These are phyloP conservation scores for Aethina tumida DNA, from an alignment of 1,140 invertebrate species.

Conservation along the genomic window DNA sequence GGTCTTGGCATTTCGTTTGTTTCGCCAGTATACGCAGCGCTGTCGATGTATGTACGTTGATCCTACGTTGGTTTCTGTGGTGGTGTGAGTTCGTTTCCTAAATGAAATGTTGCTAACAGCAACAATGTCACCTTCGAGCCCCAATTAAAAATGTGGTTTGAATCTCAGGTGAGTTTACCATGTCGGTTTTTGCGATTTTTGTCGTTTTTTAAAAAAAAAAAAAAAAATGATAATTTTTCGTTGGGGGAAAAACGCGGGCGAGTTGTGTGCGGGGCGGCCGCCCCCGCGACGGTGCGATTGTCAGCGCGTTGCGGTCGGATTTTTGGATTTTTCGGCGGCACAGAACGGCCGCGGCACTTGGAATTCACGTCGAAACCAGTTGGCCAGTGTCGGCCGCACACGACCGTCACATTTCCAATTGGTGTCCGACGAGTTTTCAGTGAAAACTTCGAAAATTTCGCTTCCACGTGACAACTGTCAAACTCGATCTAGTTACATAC, in stretches of 20 bases:
- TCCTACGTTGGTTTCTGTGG: conserved; percentile 19
- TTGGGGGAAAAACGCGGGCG: too few relatives aligned
- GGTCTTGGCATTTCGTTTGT: conserved; percentile 31
- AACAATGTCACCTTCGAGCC: conserved; percentile 30
- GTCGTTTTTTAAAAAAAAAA: too few relatives aligned
- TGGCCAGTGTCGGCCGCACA: too few relatives aligned
- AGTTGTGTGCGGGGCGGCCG: too few relatives aligned
- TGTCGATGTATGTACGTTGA: conserved; percentile 16
- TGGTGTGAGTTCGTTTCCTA: conserved; percentile 26
- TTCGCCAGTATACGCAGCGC: conserved; percentile 18
- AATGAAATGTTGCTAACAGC: conserved; percentile 34
- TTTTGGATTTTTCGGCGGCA: too few relatives aligned
- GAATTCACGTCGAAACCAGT: too few relatives aligned
- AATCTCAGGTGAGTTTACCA: conserved; percentile 33
- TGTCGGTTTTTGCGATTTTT: too few relatives aligned
- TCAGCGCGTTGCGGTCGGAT: too few relatives aligned
- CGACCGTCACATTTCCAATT: neutral
- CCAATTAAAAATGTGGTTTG: conserved; percentile 38
- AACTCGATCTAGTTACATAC: conserved; percentile 36
- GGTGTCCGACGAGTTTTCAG: conserved; percentile 22
- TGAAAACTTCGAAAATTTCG: conserved; percentile 21
- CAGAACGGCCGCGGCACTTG: too few relatives aligned
- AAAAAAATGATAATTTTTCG: too few relatives aligned
- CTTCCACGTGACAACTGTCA: conserved; percentile 35
- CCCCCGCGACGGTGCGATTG: too few relatives aligned